Evolutionary conservation across 2,797 vertebrate genomes (phyloP), one percentile per base, ranked within the genome.

Genomic region (Neomorphus geoffroyi): DNA sequence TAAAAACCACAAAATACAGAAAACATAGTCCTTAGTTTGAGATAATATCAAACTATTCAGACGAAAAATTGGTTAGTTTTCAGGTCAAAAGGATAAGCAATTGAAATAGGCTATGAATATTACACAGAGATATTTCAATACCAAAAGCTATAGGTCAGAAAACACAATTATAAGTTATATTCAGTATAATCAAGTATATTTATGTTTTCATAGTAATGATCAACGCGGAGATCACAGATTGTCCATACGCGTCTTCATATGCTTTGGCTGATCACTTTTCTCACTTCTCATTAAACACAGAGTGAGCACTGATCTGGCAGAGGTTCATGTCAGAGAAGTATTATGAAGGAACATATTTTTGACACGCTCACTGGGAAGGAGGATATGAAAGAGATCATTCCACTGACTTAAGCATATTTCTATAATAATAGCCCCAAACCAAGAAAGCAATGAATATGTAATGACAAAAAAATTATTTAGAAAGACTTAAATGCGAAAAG

Each of bases 381-480:
- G 21, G 48, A 39, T 12, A 74, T 39, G 66, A 90, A 93, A 95
- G 73, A 37, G 39, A 92, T 67, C 46, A 8, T 46, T 61, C 56
- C 60, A 27, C 72, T 35, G 67, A 61, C 65, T 64, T 43, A n/a
- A 35, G 56, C 83, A 69, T n/a, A 27, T 23, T 69, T 78, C 61
- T 72, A 8, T 37, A 90, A 56, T 28, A 80, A 95, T 12, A 86
- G 65, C 88, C 67, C 80, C 64, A 90, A 92, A 89, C 46, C 51
- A 94, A 90, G 58, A 91, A 82, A 75, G 78, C 27, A 35, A 50
- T 37, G 13, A 77, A 64, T 78, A 51, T 12, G 53, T 45, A 71
- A 80, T 60, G 89, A 94, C 92, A 95, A 61, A 91, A 82, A 75
- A 80, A 93, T 73, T 74, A 94, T n/a, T 74, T 81, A 61, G 33